Conservation (phyloP, 2,888 invertebrate genomes). For the Eupithecia pulchellata region DNA sequence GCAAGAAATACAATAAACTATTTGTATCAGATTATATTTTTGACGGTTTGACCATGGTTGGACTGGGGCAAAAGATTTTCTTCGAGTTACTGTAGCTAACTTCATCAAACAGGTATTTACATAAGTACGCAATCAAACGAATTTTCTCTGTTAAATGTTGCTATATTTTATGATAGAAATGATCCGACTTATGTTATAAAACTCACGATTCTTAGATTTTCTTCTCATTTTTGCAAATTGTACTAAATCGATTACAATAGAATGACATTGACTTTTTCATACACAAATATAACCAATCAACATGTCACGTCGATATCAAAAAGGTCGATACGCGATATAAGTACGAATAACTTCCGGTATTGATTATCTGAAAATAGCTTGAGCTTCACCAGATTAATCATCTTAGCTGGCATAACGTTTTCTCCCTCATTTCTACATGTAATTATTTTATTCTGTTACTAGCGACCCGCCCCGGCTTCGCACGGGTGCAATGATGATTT, state of each 20-base stretch:
- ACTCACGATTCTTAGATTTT: slow-evolving; percentile 32
- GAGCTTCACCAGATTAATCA: neutral
- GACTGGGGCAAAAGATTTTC: neutral
- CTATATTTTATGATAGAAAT: neutral
- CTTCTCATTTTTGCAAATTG: slow-evolving; percentile 16
- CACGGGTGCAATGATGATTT: too few species aligned
- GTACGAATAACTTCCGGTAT: slow-evolving; percentile 19
- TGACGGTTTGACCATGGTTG: neutral
- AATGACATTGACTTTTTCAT: slow-evolving; percentile 35
- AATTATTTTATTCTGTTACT: too few species aligned
- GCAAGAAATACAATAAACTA: slow-evolving; percentile 36
- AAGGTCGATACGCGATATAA: slow-evolving; percentile 23
- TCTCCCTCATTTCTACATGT: neutral
- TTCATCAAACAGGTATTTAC: neutral
- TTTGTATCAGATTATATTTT: neutral
- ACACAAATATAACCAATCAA: neutral
- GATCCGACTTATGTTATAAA: neutral
- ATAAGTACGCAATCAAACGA: neutral
- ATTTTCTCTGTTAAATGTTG: neutral
- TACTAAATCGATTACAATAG: neutral
- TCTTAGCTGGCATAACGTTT: neutral
- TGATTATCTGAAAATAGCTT: neutral
- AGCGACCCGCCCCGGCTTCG: too few species aligned
- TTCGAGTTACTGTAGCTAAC: neutral
- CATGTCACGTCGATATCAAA: slow-evolving; percentile 16